Evolutionary conservation across 2,113 vertebrate genomes (phyloP).

Genomic region (Conger conger): DNA sequence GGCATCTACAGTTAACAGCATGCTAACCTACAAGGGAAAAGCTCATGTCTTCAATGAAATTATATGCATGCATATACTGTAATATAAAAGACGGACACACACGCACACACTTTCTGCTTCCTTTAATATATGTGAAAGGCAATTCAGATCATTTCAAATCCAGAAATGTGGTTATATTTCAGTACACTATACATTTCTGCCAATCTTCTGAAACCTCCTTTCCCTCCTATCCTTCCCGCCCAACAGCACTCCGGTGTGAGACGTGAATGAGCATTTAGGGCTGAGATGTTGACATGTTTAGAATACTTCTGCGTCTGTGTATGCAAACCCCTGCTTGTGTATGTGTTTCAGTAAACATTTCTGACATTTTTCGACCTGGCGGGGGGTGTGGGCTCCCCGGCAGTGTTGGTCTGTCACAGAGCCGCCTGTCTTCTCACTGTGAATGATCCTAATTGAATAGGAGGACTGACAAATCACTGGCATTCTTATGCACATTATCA

Average conservation of each 20-base stretch:
- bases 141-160: not conserved
- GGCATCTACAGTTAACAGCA: too few relatives aligned
- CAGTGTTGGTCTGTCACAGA: not conserved
- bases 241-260: not conserved
- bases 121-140: not conserved
- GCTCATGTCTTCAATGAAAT: too few relatives aligned
- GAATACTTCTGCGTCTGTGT: slow-evolving; percentile 2
- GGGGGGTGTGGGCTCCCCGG: not conserved
- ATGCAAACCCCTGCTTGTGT: not conserved
- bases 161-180: not conserved
- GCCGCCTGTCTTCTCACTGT: not conserved
- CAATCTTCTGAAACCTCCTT: not conserved
- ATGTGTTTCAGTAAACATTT: slow-evolving; percentile 4
- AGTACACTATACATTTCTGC: not conserved
- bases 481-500: not conserved
- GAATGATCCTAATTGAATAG: not conserved
- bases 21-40: too few relatives aligned
- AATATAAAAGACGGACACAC: too few relatives aligned
- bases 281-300: slow-evolving; percentile 5
- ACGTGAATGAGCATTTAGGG: not conserved
- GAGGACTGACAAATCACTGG: slow-evolving; percentile 6
- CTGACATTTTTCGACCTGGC: slow-evolving; percentile 9
- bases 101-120: not conserved
- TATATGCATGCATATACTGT: too few relatives aligned
- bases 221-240: not conserved